A percentile compares a stretch with the other conserved stretches of the same genome.
Conservation (phyloP, 2,113 vertebrate species). For the Cettia cetti region DNA sequence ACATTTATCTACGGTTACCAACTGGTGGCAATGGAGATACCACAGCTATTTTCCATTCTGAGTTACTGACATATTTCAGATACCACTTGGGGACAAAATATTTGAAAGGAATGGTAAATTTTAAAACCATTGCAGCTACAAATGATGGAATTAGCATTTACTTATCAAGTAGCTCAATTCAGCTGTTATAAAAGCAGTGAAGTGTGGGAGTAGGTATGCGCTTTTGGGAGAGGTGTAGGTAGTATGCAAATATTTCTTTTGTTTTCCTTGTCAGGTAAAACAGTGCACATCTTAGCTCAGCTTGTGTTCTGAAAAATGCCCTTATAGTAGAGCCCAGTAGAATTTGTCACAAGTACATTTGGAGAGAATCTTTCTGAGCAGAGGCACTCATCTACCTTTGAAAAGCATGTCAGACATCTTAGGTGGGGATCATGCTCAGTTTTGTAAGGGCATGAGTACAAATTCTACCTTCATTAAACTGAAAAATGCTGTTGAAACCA, state of each 20-base stretch:
- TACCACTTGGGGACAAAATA: not conserved
- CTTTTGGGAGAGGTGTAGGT: not conserved
- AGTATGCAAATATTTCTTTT: not conserved
- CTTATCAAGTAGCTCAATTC: not conserved
- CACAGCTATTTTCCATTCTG: conserved; percentile 38
- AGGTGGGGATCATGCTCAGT: not conserved
- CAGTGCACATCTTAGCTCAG: not conserved
- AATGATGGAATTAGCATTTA: not conserved
- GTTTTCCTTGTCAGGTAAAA: not conserved
- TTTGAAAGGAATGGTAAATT: not conserved
- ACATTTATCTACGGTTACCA: not conserved
- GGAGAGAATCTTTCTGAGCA: not conserved
- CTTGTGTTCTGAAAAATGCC: not conserved
- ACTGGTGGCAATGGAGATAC: not conserved
- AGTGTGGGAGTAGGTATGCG: not conserved
- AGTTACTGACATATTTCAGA: conserved; percentile 23
- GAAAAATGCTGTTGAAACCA: not conserved
- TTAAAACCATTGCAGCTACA: not conserved
- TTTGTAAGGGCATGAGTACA: not conserved
- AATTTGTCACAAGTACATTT: not conserved
- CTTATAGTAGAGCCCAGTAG: not conserved
- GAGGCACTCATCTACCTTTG: not conserved
- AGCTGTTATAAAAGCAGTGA: not conserved
- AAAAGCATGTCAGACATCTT: not conserved
- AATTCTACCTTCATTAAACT: not conserved